Evolutionary conservation across 2,113 vertebrate species (phyloP).

Genomic region (Galbula dea): DNA sequence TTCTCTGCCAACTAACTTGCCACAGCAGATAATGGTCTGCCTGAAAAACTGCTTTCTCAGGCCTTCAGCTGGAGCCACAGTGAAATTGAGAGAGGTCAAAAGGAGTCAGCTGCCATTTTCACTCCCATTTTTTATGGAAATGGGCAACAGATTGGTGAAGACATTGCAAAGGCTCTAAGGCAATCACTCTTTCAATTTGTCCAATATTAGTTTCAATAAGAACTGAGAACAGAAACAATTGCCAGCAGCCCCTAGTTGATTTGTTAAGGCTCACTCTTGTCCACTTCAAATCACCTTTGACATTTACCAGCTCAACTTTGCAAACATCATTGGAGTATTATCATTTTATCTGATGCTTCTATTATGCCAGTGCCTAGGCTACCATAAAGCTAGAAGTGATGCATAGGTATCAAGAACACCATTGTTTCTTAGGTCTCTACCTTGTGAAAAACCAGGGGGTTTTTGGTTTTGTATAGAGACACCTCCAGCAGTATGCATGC

Average conservation of each 20-base stretch:
- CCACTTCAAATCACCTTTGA: conserved; percentile 63
- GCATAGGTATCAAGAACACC: background rate
- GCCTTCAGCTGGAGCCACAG: conserved; percentile 36
- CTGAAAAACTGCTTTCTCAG: conserved; percentile 67
- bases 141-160: conserved; percentile 59
- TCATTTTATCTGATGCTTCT: conserved; percentile 51
- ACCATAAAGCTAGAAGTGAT: background rate
- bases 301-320: conserved; percentile 49
- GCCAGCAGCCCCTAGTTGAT: conserved; percentile 32
- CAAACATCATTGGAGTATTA: conserved; percentile 60
- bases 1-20: conserved; percentile 56
- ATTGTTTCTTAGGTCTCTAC: background rate
- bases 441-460: background rate
- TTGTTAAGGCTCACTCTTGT: conserved; percentile 63
- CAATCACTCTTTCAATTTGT: conserved; percentile 69
- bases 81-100: conserved; percentile 66
- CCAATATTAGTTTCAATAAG: conserved; percentile 67
- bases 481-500: background rate
- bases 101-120: conserved; percentile 71
- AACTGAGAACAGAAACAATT: conserved; percentile 56
- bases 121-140: conserved; percentile 76
- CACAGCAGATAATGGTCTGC: conserved; percentile 57
- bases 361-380: conserved; percentile 1
- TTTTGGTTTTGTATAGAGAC: background rate
- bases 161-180: conserved; percentile 47